phyloP scores from a whole-genome alignment of 2,888 invertebrate genomes.

The Pinctada fucata region DNA sequence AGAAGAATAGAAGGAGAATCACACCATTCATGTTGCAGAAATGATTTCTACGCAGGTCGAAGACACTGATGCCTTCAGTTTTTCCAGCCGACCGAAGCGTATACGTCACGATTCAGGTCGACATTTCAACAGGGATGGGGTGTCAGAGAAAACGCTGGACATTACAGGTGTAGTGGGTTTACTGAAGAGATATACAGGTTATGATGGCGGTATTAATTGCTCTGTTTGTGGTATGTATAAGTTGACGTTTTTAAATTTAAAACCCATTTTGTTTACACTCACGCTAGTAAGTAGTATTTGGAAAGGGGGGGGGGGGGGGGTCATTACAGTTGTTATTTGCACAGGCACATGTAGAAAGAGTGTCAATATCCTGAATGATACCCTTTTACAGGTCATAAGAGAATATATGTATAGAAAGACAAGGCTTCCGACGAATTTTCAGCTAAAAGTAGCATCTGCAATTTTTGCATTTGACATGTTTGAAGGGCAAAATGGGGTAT shows the following conservation, averaged over 20 bases:
- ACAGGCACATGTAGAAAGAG: no score
- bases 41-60: conserved; percentile 50
- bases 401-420: no score
- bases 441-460: no score
- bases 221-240: conserved; percentile 65
- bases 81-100: conserved; percentile 50
- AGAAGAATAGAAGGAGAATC: background rate
- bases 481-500: no score
- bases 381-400: no score
- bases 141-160: conserved; percentile 57
- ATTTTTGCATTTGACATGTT: no score
- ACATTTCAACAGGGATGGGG: conserved; percentile 54
- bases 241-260: background rate
- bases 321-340: no score
- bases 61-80: conserved; percentile 39
- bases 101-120: conserved; percentile 49
- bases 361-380: no score
- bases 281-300: background rate
- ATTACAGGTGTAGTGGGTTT: conserved; percentile 62
- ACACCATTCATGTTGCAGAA: no score
- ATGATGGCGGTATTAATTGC: conserved; percentile 71
- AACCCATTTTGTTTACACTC: background rate
- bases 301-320: background rate
- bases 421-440: no score
- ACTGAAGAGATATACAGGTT: conserved; percentile 61